phyloP scores from a whole-genome alignment of 2,888 invertebrate genomes.

The Drosophila monieri region DNA sequence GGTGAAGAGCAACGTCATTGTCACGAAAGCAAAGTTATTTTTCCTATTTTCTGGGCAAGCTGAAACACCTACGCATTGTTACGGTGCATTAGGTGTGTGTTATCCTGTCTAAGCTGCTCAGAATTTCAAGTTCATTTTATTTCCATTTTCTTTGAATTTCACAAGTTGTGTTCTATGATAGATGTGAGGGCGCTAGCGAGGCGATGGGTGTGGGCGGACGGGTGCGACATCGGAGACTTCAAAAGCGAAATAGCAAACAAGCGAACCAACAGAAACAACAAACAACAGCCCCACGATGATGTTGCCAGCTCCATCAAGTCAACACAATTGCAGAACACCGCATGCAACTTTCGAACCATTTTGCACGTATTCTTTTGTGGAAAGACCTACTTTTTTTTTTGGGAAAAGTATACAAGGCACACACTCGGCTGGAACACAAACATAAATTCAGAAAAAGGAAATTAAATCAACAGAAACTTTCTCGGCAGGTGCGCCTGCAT shows the following conservation, averaged over 20 bases:
- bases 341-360: slow-evolving; percentile 70
- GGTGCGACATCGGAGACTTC: slow-evolving; percentile 51
- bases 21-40: background rate
- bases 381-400: slow-evolving; percentile 37
- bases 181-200: slow-evolving; percentile 4
- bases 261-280: slow-evolving; percentile 48
- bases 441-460: slow-evolving; percentile 45
- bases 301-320: slow-evolving; percentile 16
- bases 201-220: slow-evolving; percentile 22
- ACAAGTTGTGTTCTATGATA: slow-evolving; percentile 40
- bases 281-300: slow-evolving; percentile 26
- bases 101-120: slow-evolving; percentile 38
- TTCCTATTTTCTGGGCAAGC: background rate
- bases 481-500: slow-evolving; percentile 38
- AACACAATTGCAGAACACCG: slow-evolving; percentile 15
- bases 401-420: slow-evolving; percentile 39
- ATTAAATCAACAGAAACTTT: slow-evolving; percentile 60
- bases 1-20: background rate
- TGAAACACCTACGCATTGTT: background rate
- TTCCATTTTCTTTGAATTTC: slow-evolving; percentile 63
- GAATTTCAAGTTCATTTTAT: slow-evolving; percentile 73
- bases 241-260: slow-evolving; percentile 70
- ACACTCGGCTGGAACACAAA: slow-evolving; percentile 28
- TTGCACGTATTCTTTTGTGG: slow-evolving; percentile 65
- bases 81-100: background rate